A percentile compares a stretch with the other conserved stretches of the same genome.
These are phyloP conservation scores for Apodemus agrarius DNA, from an alignment of 2,797 vertebrate species.

Conservation along the genomic window DNA sequence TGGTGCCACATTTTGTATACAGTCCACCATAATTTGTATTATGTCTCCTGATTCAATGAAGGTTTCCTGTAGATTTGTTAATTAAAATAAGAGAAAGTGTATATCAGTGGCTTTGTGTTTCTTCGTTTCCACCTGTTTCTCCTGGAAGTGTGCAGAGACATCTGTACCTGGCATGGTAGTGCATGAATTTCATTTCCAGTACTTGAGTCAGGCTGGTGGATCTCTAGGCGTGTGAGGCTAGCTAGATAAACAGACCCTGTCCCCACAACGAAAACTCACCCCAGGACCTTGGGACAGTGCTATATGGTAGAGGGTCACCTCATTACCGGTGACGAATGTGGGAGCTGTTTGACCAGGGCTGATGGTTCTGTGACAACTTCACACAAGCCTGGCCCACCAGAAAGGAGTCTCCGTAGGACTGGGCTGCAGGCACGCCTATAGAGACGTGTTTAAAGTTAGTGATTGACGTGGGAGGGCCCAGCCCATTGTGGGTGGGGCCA, in stretches of 20 bases:
- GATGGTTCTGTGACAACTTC: neutral
- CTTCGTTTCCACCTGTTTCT: neutral
- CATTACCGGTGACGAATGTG: neutral
- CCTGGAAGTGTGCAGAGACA: neutral
- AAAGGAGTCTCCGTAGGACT: neutral
- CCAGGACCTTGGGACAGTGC: neutral
- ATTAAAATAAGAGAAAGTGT: constrained; percentile 57
- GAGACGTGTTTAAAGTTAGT: neutral
- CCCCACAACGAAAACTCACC: neutral
- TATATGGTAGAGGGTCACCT: neutral
- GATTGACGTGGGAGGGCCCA: neutral
- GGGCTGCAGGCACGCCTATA: neutral
- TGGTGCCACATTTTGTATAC: constrained; percentile 71
- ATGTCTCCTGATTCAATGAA: constrained; percentile 34
- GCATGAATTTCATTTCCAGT: neutral
- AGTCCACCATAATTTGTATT: constrained; percentile 69
- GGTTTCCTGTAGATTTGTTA: constrained; percentile 69
- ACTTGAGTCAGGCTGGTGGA: neutral
- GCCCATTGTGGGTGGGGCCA: neutral
- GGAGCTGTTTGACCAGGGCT: neutral
- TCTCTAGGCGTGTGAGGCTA: neutral
- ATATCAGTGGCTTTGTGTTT: neutral
- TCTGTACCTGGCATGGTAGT: neutral
- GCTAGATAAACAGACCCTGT: neutral
- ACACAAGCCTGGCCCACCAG: neutral